Evolutionary conservation across 2,888 invertebrate species (phyloP), one percentile per base, ranked within the genome.

Genomic region (Sympetrum striolatum): DNA sequence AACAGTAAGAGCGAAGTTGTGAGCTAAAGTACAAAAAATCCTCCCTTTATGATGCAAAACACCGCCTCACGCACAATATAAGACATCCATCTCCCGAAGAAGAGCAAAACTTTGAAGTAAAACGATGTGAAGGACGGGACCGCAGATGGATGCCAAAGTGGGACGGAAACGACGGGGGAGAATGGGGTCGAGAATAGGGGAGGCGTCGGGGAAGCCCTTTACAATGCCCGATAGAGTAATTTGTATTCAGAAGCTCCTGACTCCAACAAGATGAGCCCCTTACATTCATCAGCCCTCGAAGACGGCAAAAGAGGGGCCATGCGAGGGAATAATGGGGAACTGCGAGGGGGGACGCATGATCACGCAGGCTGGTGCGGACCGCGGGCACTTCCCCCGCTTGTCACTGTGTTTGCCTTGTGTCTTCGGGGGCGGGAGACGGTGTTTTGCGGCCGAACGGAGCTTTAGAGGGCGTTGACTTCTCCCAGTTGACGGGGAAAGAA

Each of bases 151-250:
- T 0, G 37, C 12, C 35, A 22, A 37, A 25, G 22, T 31, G 15
- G 58, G 48, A 35, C 14, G 35, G 15, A 18, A 5, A 53, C 2
- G 73, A n/a, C 31, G 35, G 12, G 0, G 82, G 5, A 12, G 25
- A 22, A 18, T 6, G 0, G 58, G 58, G 25, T 25, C 3, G 8
- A 58, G 53, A 35, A 2, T 8, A 18, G 25, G 35, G 58, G 35
- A 82, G 31, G 82, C 82, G 82, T 82, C 58, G 82, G 58, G 58
- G 82, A 58, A 58, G 82, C 25, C 58, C 82, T 82, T 82, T 82
- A 82, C 82, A 82, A 82, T 82, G 82, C 82, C 82, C 82, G 82
- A 82, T 82, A 82, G 82, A 64, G 86, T 86, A 86, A 86, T 86
- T 86, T 86, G 86, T 86, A 86, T 86, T 86, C 86, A 86, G 86